phyloP scores from a whole-genome alignment of 2,113 vertebrate species.

The Carollia perspicillata region DNA sequence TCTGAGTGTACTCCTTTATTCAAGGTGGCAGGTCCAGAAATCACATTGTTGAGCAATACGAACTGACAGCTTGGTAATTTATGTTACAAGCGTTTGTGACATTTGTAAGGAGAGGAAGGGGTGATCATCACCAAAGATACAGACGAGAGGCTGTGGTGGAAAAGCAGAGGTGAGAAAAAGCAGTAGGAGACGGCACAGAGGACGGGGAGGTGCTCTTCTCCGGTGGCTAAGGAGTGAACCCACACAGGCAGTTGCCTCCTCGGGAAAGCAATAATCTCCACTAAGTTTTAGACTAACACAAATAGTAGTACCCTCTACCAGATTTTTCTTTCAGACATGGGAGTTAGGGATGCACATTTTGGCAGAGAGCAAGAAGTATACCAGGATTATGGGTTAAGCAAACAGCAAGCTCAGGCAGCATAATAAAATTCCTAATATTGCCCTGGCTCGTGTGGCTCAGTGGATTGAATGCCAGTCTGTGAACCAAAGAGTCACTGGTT shows the following conservation, averaged over 20 bases:
- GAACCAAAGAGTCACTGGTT: no score
- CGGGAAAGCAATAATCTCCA: background rate
- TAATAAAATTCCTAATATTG: background rate
- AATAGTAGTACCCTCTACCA: background rate
- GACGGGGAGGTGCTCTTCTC: background rate
- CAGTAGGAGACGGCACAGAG: rapidly evolving
- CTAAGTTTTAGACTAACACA: background rate
- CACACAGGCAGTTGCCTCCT: background rate
- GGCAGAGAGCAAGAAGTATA: background rate
- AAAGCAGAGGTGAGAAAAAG: background rate
- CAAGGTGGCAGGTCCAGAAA: background rate
- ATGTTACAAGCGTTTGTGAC: background rate
- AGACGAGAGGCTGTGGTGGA: background rate
- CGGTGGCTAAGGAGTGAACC: background rate
- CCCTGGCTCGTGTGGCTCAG: no score
- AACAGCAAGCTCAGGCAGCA: background rate
- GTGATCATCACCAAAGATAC: background rate
- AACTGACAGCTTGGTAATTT: background rate
- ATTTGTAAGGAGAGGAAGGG: background rate
- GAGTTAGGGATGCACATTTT: background rate
- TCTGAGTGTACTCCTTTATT: background rate
- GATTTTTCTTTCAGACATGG: background rate
- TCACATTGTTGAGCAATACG: background rate
- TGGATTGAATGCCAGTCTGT: no score
- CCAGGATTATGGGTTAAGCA: background rate